Evolutionary conservation across 1,140 invertebrate genomes (phyloP).

Genomic region (Dendrolimus punctatus): DNA sequence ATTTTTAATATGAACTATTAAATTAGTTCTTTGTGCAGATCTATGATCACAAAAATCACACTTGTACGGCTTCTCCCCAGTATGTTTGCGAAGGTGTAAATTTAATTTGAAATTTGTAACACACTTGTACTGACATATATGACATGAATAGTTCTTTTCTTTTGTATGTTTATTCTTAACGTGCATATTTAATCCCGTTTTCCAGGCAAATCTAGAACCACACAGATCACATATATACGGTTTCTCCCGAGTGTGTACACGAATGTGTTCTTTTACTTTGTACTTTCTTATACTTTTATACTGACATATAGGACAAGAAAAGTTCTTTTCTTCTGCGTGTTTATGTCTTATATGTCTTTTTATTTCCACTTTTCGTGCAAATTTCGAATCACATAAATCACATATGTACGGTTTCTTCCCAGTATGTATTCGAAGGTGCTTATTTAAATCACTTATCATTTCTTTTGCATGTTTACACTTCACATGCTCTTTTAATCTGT

Average conservation of each 20-base stretch:
- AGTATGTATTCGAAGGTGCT: conserved; percentile 4
- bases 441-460: neutral
- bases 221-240: too few relatives aligned
- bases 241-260: too few relatives aligned
- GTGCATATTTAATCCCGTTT: conserved; percentile 3
- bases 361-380: neutral
- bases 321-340: too few relatives aligned
- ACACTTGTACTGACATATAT: too few relatives aligned
- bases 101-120: too few relatives aligned
- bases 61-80: too few relatives aligned
- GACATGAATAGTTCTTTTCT: neutral
- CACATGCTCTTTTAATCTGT: too few relatives aligned
- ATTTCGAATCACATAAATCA: conserved; percentile 4
- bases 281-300: too few relatives aligned
- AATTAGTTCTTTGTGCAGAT: neutral
- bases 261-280: too few relatives aligned
- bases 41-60: conserved; percentile 6
- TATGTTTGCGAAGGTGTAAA: too few relatives aligned
- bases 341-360: neutral
- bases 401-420: conserved; percentile 3
- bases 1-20: conserved; percentile 1
- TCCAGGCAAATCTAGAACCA: neutral
- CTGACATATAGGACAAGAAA: too few relatives aligned
- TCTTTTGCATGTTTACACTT: too few relatives aligned
- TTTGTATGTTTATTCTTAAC: conserved; percentile 5